Conservation (phyloP, 2,888 invertebrate species). For the Germaria angustata region DNA sequence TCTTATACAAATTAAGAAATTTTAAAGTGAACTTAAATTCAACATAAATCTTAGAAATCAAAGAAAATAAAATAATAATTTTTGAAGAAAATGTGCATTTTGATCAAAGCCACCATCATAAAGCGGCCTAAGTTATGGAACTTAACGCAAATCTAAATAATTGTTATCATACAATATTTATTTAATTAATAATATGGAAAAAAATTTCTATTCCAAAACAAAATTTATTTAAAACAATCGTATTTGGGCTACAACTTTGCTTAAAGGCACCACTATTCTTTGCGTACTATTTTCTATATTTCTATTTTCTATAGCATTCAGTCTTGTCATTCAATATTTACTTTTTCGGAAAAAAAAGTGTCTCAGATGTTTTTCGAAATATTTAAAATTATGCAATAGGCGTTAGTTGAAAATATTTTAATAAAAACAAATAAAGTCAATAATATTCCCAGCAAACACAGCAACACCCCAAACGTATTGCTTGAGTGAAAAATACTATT, state of each 20-base stretch:
- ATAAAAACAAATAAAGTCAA: too few species aligned
- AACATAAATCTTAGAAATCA: not conserved
- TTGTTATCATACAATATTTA: constrained; percentile 46
- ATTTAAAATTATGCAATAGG: too few species aligned
- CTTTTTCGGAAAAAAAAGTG: too few species aligned
- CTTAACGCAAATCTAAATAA: constrained; percentile 47
- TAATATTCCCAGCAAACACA: too few species aligned
- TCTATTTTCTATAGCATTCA: not conserved
- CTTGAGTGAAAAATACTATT: too few species aligned
- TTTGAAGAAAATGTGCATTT: not conserved
- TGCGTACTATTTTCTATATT: too few species aligned
- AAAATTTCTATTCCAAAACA: not conserved
- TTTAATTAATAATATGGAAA: not conserved
- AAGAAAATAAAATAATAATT: not conserved
- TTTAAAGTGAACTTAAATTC: too few species aligned
- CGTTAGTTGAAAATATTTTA: too few species aligned
- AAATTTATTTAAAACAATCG: constrained; percentile 6
- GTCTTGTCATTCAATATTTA: not conserved
- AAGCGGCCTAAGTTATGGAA: constrained; percentile 61
- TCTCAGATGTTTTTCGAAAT: too few species aligned
- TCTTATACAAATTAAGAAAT: too few species aligned
- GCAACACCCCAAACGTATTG: too few species aligned
- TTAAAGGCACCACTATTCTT: too few species aligned
- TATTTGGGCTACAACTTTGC: not conserved
- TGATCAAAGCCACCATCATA: constrained; percentile 31